Evolutionary conservation across 2,797 vertebrate species (phyloP), one percentile per base, ranked within the genome.

Genomic region (Peromyscus aztecus): DNA sequence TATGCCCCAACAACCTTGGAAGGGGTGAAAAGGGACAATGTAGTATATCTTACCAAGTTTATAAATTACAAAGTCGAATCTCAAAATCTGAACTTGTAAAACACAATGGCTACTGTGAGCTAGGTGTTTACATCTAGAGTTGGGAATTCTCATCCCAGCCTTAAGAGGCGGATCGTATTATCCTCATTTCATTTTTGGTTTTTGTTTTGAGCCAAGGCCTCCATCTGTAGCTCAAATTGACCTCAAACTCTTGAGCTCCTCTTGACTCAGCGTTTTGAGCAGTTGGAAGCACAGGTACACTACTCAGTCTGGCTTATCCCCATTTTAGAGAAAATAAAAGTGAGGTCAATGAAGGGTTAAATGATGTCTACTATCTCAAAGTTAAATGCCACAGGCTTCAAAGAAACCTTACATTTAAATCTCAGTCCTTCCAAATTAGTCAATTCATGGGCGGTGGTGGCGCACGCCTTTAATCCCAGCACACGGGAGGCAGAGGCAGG

Each of bases 31-130:
- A 73, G 6, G 14, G n/a, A 78, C 29, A 95, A 55, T 67, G 27
- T 31, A 89, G 43, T 31, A 65, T 21, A 55, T 34, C 13, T 67
- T 37, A 81, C 63, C 24, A 67, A 87, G 80, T 77, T 43, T 81
- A 1, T 69, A 61, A 96, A 63, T 65, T 40, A 81, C 55, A 52
- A 89, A 78, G 10, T 34, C 76, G 94, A 83, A 78, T 69, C 57
- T 85, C 92, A 91, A 91, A 89, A 80, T 90, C 40, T 87, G 55
- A 97, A 93, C 91, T 17, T 61, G 23, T 34, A 43, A 57, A 46
- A 94, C 80, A 73, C 49, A 69, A 85, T 46, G 82, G n/a, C 69
- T 80, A 69, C 75, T 93, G 7, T n/a, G 27, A 80, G 52, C 11
- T 73, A 31, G 34, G 14, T 5, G 4, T 55, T 81, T 89, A 78